A percentile compares a stretch with the other conserved stretches of the same genome.
phyloP scores from a whole-genome alignment of 2,888 invertebrate species.

The Ophonus ardosiacus region DNA sequence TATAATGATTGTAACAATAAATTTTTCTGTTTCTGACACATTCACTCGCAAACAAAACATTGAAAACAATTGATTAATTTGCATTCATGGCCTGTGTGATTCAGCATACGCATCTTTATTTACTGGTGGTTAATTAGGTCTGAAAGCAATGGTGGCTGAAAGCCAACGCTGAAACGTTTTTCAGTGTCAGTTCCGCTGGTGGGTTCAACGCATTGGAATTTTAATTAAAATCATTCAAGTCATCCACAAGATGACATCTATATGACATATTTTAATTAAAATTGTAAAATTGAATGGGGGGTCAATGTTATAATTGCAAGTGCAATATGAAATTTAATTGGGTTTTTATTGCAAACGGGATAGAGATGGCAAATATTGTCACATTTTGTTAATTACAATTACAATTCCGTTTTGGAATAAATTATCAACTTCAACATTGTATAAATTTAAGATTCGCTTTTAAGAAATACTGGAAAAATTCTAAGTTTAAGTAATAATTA shows the following conservation, averaged over 20 bases:
- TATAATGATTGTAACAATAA: neutral
- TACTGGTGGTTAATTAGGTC: constrained; percentile 3
- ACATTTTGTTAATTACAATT: neutral
- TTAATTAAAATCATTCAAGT: constrained; percentile 48
- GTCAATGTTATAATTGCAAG: neutral
- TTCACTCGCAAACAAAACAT: constrained; percentile 9
- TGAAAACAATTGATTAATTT: constrained; percentile 28
- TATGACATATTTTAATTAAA: constrained; percentile 42
- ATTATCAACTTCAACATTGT: neutral
- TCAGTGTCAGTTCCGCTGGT: neutral
- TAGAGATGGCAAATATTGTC: neutral
- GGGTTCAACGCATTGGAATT: neutral
- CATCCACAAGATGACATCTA: constrained; percentile 25
- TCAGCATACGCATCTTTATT: constrained; percentile 17
- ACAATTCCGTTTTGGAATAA: neutral
- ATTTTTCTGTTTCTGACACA: constrained; percentile 19
- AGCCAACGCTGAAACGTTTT: neutral
- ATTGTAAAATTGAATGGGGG: constrained; percentile 18
- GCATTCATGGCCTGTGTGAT: constrained; percentile 2
- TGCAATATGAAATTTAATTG: neutral
- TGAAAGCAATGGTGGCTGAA: constrained; percentile 11
- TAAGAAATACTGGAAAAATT: too few species aligned
- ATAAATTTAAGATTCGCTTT: neutral
- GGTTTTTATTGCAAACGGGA: neutral
- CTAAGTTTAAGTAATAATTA: too few species aligned